These are phyloP conservation scores for Elgaria multicarinata DNA, from an alignment of 2,113 vertebrate species.

Conservation along the genomic window DNA sequence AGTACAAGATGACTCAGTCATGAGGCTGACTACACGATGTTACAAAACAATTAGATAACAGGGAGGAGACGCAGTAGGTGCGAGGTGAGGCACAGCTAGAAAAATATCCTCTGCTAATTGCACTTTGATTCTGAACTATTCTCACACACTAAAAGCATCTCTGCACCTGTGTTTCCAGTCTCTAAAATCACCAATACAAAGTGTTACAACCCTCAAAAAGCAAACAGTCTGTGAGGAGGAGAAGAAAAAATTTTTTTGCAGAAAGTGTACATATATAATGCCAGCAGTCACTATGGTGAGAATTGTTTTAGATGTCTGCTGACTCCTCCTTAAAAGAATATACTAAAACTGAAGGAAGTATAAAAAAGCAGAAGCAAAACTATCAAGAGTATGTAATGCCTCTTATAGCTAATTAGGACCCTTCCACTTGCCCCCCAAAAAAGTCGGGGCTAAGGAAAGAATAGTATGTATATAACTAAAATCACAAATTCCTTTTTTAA, in stretches of 20 bases:
- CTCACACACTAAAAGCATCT: neutral
- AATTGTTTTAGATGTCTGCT: neutral
- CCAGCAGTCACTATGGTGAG: neutral
- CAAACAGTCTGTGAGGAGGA: neutral
- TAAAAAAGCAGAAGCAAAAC: neutral
- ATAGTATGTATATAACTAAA: neutral
- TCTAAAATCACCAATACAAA: neutral
- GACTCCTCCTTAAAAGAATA: neutral
- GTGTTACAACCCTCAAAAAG: neutral
- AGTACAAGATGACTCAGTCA: constrained; percentile 10
- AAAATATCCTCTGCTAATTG: neutral
- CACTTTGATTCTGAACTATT: neutral
- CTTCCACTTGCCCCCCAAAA: neutral
- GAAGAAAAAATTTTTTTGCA: neutral
- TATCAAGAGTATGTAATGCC: neutral
- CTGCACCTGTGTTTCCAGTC: neutral
- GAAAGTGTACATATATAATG: neutral
- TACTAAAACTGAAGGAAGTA: neutral
- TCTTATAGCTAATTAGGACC: neutral
- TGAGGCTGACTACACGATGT: neutral
- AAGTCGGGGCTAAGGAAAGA: neutral
- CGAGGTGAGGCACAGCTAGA: neutral
- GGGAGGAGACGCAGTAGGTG: neutral
- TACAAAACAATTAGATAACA: constrained; percentile 12
- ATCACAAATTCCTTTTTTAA: neutral